phyloP scores from a whole-genome alignment of 2,888 invertebrate genomes.

The Pteria penguin region DNA sequence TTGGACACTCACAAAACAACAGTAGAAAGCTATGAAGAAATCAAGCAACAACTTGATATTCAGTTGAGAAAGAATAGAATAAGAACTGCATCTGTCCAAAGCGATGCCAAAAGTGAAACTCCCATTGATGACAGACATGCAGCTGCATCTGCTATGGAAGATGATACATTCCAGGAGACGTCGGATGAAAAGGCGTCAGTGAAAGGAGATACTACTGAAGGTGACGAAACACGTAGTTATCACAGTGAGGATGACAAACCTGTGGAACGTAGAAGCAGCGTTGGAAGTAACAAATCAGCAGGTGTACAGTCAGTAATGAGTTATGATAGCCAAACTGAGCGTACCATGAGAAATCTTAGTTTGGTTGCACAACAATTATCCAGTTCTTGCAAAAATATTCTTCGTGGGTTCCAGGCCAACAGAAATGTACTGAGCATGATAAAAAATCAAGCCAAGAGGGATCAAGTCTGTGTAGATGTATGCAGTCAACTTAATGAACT shows the following conservation, averaged over 20 bases:
- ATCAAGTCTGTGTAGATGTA: conserved; percentile 50
- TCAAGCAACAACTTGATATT: conserved; percentile 64
- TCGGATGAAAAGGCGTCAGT: no score
- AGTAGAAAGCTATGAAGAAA: conserved; percentile 71
- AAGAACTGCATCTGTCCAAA: conserved; percentile 12
- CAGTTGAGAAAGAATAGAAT: conserved; percentile 53
- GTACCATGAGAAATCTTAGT: conserved; percentile 69
- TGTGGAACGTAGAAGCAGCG: conserved; percentile 44
- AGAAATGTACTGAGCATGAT: conserved; percentile 72
- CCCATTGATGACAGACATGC: background rate
- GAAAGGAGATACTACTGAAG: background rate
- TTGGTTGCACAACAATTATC: conserved; percentile 75
- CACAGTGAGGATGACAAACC: conserved; percentile 14
- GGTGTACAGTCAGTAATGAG: conserved; percentile 46
- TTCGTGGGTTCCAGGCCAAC: conserved; percentile 73
- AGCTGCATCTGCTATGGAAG: background rate
- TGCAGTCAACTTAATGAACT: conserved; percentile 72
- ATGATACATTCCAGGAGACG: background rate
- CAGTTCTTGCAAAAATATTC: conserved; percentile 75
- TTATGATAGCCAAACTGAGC: conserved; percentile 67
- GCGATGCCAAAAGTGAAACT: background rate
- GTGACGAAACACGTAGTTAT: conserved; percentile 11
- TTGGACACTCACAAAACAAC: conserved; percentile 73
- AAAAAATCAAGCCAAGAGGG: conserved; percentile 50
- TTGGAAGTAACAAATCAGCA: conserved; percentile 45